Evolutionary conservation across 30 jellyfish, hydroid and myxozoan genomes (phyloP).

Genomic region (Pseudorhiza aurosa): DNA sequence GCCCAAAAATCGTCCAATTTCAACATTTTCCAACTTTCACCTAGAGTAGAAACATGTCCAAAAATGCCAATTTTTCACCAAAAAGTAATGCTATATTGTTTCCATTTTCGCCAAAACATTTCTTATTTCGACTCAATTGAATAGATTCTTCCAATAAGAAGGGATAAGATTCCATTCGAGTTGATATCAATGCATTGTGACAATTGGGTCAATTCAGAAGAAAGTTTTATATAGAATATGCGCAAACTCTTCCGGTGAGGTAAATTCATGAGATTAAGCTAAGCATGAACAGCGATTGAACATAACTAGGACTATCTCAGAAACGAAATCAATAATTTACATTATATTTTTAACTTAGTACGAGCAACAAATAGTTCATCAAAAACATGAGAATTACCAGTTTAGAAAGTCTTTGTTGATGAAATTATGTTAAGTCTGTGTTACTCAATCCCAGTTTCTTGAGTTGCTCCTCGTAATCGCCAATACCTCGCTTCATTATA

Average conservation of each 20-base stretch:
- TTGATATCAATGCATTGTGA: too few species aligned
- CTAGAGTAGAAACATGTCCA: too few species aligned
- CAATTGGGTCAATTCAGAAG: too few species aligned
- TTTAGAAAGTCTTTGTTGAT: background rate
- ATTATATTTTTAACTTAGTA: background rate
- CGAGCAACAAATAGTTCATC: background rate
- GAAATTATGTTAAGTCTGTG: slow-evolving; percentile 86
- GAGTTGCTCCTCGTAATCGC: slow-evolving; percentile 92
- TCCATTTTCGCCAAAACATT: background rate
- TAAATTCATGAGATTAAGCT: too few species aligned
- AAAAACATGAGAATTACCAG: background rate
- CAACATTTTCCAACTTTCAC: too few species aligned
- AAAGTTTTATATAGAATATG: background rate
- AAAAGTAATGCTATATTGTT: background rate
- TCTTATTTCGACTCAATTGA: too few species aligned
- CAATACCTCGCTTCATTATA: slow-evolving; percentile 93
- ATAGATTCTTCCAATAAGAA: too few species aligned
- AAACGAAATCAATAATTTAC: background rate
- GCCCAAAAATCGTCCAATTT: too few species aligned
- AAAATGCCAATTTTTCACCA: background rate
- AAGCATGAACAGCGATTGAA: too few species aligned
- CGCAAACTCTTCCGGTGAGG: too few species aligned
- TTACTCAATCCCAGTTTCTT: slow-evolving; percentile 87
- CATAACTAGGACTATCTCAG: background rate
- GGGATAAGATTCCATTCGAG: too few species aligned